phyloP scores from a whole-genome alignment of 2,797 vertebrate genomes.

The Margarornis squamiger region DNA sequence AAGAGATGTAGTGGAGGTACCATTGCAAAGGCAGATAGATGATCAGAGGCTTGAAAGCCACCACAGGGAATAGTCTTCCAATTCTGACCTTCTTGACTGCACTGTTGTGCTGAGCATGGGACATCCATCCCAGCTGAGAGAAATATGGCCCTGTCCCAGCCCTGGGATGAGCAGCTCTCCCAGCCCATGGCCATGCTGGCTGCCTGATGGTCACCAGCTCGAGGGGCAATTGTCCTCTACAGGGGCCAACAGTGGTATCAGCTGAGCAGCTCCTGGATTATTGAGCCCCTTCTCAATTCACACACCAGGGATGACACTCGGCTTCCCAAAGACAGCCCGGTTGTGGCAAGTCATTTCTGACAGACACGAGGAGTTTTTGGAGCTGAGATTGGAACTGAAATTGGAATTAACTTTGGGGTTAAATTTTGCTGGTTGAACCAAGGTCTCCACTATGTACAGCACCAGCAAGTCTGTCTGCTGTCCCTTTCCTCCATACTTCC shows the following conservation, averaged over 20 bases:
- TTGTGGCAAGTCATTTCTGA: background rate
- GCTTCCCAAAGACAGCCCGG: background rate
- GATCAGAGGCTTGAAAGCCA: background rate
- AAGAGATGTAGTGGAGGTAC: background rate
- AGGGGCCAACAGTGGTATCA: background rate
- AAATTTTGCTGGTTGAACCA: background rate
- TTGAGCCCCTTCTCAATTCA: background rate
- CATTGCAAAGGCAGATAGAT: background rate
- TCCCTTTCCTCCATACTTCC: background rate
- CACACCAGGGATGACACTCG: background rate
- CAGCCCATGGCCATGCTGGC: background rate
- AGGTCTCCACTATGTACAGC: background rate
- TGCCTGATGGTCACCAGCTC: background rate
- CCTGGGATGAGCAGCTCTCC: background rate
- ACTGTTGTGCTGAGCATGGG: background rate
- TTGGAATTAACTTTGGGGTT: background rate
- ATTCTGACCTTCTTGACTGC: background rate
- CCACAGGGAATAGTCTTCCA: background rate
- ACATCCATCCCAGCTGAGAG: background rate
- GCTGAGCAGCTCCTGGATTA: background rate
- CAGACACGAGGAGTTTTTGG: background rate
- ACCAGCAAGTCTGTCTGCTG: background rate
- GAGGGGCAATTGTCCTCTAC: background rate
- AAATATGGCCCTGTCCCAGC: background rate
- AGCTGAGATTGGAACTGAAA: background rate